phyloP scores from a whole-genome alignment of 2,888 invertebrate species.

The Drosophila meridionalis region DNA sequence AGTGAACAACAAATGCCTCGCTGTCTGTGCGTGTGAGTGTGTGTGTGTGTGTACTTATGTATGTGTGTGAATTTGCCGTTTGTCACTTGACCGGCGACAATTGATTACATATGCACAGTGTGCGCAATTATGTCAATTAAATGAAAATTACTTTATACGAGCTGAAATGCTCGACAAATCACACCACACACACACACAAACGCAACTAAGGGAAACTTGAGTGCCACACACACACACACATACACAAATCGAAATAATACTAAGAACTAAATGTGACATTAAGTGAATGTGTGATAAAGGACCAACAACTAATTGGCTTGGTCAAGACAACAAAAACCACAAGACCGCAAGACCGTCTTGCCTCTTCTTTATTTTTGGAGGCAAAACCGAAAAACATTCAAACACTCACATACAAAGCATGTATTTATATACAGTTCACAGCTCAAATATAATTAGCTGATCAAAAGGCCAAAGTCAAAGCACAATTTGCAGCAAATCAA shows the following conservation, averaged over 20 bases:
- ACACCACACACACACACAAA: constrained; percentile 19
- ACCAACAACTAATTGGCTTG: constrained; percentile 59
- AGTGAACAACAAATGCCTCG: constrained; percentile 69
- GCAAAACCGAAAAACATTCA: neutral
- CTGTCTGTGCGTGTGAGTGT: constrained; percentile 3
- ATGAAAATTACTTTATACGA: constrained; percentile 75
- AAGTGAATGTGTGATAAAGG: constrained; percentile 26
- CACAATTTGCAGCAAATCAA: constrained; percentile 28
- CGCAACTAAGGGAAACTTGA: constrained; percentile 22
- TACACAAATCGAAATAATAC: constrained; percentile 15
- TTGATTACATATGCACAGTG: constrained; percentile 80
- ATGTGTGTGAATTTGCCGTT: constrained; percentile 35
- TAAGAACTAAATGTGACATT: constrained; percentile 39
- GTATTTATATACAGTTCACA: constrained; percentile 1
- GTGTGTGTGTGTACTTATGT: constrained; percentile 8
- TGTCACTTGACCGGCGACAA: constrained; percentile 63
- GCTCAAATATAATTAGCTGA: constrained; percentile 38
- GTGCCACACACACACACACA: constrained; percentile 20
- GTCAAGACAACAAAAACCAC: constrained; percentile 32
- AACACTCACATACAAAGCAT: neutral
- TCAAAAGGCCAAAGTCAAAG: constrained; percentile 29
- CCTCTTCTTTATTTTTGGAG: neutral
- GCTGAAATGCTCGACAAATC: constrained; percentile 43
- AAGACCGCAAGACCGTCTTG: constrained; percentile 5
- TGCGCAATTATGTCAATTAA: constrained; percentile 79